These are phyloP conservation scores for Melanchra persicariae DNA, from an alignment of 2,888 invertebrate species.

Conservation along the genomic window DNA sequence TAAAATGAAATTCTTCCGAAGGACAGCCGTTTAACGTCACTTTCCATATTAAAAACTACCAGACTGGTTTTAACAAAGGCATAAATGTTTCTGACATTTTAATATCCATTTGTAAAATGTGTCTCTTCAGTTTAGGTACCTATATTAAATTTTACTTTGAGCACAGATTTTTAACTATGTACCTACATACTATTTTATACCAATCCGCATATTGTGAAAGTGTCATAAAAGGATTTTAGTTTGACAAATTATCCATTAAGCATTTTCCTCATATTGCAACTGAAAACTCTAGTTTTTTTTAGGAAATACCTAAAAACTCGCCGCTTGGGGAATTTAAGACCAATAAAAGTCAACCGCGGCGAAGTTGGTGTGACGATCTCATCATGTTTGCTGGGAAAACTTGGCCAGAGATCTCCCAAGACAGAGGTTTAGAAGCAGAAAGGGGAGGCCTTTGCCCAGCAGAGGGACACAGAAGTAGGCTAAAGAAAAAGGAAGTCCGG, in stretches of 20 bases:
- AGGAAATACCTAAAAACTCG: neutral
- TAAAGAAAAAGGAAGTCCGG: too few species aligned
- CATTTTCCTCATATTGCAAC: neutral
- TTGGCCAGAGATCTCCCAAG: too few species aligned
- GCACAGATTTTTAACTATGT: neutral
- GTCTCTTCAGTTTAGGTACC: neutral
- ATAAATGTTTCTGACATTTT: slow-evolving; percentile 17
- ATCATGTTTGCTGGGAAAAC: too few species aligned
- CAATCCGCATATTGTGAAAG: too few species aligned
- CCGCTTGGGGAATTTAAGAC: neutral
- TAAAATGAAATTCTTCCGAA: neutral
- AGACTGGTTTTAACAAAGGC: slow-evolving; percentile 25
- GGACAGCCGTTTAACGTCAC: slow-evolving; percentile 2
- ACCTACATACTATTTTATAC: too few species aligned
- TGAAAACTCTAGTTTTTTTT: neutral
- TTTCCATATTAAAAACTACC: slow-evolving; percentile 41
- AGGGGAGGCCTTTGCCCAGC: too few species aligned
- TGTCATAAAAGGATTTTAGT: neutral
- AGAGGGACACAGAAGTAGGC: too few species aligned
- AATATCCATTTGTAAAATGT: slow-evolving; percentile 35
- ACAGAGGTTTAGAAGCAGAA: too few species aligned
- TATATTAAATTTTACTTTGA: neutral
- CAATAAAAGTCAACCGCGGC: too few species aligned
- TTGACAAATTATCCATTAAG: neutral
- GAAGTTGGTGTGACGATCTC: too few species aligned